phyloP scores from a whole-genome alignment of 2,113 vertebrate species.

The Pungitius pungitius region DNA sequence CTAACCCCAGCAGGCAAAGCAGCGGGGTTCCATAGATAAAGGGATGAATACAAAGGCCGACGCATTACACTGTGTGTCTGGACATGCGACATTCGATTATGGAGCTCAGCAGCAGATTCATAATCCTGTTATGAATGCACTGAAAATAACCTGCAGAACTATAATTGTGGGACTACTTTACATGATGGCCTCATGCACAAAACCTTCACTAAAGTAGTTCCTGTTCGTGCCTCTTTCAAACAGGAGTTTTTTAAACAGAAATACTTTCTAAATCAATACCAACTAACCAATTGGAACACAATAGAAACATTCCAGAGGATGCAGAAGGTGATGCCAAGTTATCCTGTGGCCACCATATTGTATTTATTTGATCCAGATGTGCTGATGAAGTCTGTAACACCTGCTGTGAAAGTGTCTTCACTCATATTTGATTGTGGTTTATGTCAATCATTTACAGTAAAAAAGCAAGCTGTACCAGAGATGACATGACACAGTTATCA shows the following conservation, averaged over 20 bases:
- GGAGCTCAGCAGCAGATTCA: constrained; percentile 56
- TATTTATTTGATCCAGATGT: not conserved
- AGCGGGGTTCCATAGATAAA: constrained; percentile 55
- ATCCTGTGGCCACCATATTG: not conserved
- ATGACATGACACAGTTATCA: not conserved
- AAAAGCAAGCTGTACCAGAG: not conserved
- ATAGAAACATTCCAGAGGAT: not conserved
- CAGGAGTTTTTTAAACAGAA: not conserved
- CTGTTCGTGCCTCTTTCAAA: constrained; percentile 5
- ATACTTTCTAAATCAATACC: constrained; percentile 6
- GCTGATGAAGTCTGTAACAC: not conserved
- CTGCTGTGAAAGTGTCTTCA: not conserved
- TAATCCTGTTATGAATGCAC: constrained; percentile 67
- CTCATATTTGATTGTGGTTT: not conserved
- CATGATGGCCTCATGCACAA: constrained; percentile 33
- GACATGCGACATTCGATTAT: constrained; percentile 65
- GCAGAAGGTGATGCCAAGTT: not conserved
- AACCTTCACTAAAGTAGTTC: constrained; percentile 1
- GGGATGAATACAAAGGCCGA: constrained; percentile 38
- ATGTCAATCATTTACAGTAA: not conserved
- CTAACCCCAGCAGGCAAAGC: constrained; percentile 34
- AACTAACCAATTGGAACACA: not conserved
- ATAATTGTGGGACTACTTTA: constrained; percentile 22
- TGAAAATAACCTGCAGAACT: constrained; percentile 24
- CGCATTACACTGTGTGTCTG: constrained; percentile 25